phyloP scores from a whole-genome alignment of 2,797 vertebrate genomes.

The Aplochiton taeniatus region DNA sequence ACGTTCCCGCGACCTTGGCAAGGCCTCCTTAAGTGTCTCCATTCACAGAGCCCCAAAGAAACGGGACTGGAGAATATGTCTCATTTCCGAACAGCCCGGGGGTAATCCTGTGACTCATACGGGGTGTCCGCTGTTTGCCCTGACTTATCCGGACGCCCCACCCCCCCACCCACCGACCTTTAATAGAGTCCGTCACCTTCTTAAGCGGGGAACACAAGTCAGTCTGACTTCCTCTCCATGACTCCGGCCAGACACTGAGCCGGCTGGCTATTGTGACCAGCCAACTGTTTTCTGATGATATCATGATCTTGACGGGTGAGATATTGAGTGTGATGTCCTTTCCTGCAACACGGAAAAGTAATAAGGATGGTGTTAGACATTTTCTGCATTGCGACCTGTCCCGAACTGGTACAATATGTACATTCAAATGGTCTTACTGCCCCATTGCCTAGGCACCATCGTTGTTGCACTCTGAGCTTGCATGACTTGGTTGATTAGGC shows the following conservation, averaged over 20 bases:
- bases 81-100: slow-evolving; percentile 60
- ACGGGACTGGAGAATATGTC: slow-evolving; percentile 49
- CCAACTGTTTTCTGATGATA: background rate
- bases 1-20: slow-evolving; percentile 10
- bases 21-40: slow-evolving; percentile 21
- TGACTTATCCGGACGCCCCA: too few relatives aligned
- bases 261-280: slow-evolving; percentile 27
- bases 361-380: background rate
- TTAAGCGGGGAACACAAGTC: slow-evolving; percentile 46
- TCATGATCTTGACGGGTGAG: slow-evolving; percentile 15
- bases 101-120: slow-evolving; percentile 59
- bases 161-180: slow-evolving; percentile 50
- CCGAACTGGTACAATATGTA: background rate
- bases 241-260: slow-evolving; percentile 10
- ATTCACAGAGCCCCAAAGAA: slow-evolving; percentile 19
- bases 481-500: too few relatives aligned
- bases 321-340: slow-evolving; percentile 9
- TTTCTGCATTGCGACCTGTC: slow-evolving; percentile 3
- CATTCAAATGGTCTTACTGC: too few relatives aligned
- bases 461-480: too few relatives aligned
- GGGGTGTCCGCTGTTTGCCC: slow-evolving; percentile 21
- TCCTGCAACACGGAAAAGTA: slow-evolving; percentile 1
- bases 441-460: background rate
- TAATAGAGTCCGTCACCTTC: slow-evolving; percentile 51
- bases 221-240: slow-evolving; percentile 37